Conservation (phyloP, 53 echinoderm and acorn worm species). For the Holothuria leucospilota region DNA sequence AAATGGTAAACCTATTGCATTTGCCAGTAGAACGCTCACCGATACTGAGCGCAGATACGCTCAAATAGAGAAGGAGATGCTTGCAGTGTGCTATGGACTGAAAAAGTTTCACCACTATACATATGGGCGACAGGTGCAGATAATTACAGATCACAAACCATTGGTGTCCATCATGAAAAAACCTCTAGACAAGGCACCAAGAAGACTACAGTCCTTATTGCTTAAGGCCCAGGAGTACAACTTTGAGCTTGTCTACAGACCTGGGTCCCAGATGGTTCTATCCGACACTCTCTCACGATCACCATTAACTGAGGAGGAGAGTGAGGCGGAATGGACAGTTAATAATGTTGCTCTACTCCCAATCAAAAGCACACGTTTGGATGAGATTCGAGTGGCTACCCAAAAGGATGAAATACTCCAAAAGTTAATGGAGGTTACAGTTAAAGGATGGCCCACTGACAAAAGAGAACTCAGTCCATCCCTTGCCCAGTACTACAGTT, state of each 20-base stretch:
- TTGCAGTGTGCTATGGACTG: conserved; percentile 40
- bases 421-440: conserved; percentile 41
- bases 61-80: conserved; percentile 56
- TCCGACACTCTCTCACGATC: conserved; percentile 44
- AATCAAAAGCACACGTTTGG: conserved; percentile 11
- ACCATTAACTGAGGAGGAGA: too few species aligned
- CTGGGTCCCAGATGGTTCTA: conserved; percentile 13
- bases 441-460: conserved; percentile 53
- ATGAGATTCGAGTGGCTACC: conserved; percentile 30
- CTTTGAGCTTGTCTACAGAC: conserved; percentile 45
- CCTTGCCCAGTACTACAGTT: conserved; percentile 39
- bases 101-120: conserved; percentile 41
- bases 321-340: background rate
- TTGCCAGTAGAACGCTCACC: too few species aligned
- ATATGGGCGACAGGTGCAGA: conserved; percentile 45
- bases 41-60: conserved; percentile 66
- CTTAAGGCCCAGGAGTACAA: conserved; percentile 2
- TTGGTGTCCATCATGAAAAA: background rate
- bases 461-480: conserved; percentile 33
- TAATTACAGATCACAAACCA: conserved; percentile 70
- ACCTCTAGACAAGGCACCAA: conserved; percentile 36
- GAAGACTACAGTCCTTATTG: conserved; percentile 38
- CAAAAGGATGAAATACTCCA: conserved; percentile 46
- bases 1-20: conserved; percentile 57
- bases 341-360: background rate